Evolutionary conservation across 1,140 invertebrate genomes (phyloP), one percentile per base, ranked within the genome.

Genomic region (Chlorops oryzae): DNA sequence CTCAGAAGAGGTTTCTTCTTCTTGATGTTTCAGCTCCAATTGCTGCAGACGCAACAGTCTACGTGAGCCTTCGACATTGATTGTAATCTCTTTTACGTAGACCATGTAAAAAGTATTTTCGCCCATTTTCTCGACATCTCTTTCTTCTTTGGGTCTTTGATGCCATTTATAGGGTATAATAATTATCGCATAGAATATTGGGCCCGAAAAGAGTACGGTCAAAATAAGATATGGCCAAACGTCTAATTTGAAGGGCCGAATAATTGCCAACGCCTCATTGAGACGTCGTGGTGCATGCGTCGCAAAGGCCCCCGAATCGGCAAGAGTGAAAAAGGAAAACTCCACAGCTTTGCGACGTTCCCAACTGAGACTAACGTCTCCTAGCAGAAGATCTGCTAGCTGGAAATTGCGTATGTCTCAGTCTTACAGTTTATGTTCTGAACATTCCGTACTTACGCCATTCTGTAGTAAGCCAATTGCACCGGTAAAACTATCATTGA

Each of bases 261-360:
- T 75, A 7, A 86, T 75, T 5, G 83, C 83, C 10, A 85, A 59
- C 3, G 83, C 83, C 62, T 86, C 83, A 55, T 82, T 85, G 2
- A 86, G 68, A 39, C 76, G 77, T 10, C 80, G 77, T 0, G 83
- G 83, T 0, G 83, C 81, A 55, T 85, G 83, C 1, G 83, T 85
- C 1, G 84, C 71, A 61, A 86, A 86, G 0, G 83, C 82, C 10
- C 81, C 83, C 38, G 81, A 84, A 57, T 86, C 84, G 1, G 81
- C 82, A 9, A 85, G 64, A 1, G 83, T 85, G 37, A 84, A 74
- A 58, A 85, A 85, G 0, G 83, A 83, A 68, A 85, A 86, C 57
- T 86, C 83, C 0, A 84, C 80, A 1, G 78, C 80, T 54, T 79
- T 78, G 5, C 78, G 75, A 17, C 83, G 67, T 58, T 85, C 83